These are phyloP conservation scores for Lepilemur ruficaudatus DNA, from an alignment of 2,797 vertebrate species.

Conservation along the genomic window DNA sequence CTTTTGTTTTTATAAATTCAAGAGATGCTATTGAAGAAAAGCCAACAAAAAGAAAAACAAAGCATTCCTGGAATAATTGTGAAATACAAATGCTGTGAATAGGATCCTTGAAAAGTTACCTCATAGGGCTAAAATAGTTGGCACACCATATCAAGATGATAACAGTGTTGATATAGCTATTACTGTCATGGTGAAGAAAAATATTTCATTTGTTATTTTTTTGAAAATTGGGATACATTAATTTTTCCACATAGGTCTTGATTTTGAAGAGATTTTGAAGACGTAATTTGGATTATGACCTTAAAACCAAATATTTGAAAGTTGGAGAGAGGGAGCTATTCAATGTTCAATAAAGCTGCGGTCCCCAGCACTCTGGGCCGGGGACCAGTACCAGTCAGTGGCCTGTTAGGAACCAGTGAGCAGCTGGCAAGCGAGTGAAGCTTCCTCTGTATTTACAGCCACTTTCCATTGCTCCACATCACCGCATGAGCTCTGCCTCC, in stretches of 20 bases:
- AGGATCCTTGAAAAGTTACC: background rate
- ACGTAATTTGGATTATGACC: background rate
- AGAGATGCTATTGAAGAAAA: background rate
- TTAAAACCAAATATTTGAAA: background rate
- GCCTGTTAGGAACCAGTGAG: too few species aligned
- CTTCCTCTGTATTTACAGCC: too few species aligned
- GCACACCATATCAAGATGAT: background rate
- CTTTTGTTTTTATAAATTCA: constrained; percentile 7
- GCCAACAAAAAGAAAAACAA: background rate
- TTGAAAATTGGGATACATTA: background rate
- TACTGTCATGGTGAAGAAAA: background rate
- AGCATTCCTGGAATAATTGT: background rate
- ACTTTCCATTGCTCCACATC: too few species aligned
- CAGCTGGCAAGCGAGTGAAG: too few species aligned
- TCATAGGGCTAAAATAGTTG: background rate
- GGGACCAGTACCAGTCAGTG: too few species aligned
- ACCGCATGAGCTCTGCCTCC: too few species aligned
- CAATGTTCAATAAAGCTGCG: too few species aligned
- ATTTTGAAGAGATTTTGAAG: constrained; percentile 6
- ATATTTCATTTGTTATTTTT: constrained; percentile 18
- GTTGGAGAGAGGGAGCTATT: background rate
- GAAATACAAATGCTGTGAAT: background rate
- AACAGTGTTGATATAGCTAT: background rate
- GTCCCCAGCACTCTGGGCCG: too few species aligned
- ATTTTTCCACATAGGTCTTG: background rate